Percentiles rank a stretch among this genome's conserved stretches.
These are phyloP conservation scores for Sapayoa aenigma DNA, from an alignment of 2,113 vertebrate species.

Conservation along the genomic window DNA sequence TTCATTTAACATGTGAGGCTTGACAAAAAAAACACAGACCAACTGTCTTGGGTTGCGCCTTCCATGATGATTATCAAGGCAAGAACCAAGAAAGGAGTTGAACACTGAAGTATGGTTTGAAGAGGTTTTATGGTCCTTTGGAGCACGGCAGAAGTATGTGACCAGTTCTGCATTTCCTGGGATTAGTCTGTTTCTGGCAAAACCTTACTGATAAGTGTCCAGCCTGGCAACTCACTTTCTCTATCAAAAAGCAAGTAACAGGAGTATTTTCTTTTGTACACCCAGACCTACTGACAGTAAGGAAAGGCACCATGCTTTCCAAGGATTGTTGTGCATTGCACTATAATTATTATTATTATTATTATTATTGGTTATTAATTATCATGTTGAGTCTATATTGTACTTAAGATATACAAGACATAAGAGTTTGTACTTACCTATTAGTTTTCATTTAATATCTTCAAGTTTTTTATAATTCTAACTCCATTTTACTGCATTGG, in stretches of 20 bases:
- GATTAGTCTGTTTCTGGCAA: background rate
- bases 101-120: background rate
- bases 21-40: background rate
- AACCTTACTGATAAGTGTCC: background rate
- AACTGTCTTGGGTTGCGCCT: background rate
- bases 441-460: background rate
- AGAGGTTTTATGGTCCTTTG: background rate
- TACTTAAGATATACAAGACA: background rate
- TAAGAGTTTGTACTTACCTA: background rate
- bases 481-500: background rate
- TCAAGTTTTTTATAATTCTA: background rate
- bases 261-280: background rate
- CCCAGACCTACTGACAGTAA: background rate
- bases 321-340: background rate
- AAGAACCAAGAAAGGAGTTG: background rate
- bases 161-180: background rate
- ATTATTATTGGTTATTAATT: background rate
- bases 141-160: background rate
- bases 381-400: background rate
- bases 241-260: background rate
- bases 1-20: background rate
- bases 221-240: background rate
- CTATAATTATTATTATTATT: background rate
- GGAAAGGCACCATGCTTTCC: background rate
- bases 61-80: background rate